Conservation (phyloP, 2,888 invertebrate species). For the Cheilosia variabilis region DNA sequence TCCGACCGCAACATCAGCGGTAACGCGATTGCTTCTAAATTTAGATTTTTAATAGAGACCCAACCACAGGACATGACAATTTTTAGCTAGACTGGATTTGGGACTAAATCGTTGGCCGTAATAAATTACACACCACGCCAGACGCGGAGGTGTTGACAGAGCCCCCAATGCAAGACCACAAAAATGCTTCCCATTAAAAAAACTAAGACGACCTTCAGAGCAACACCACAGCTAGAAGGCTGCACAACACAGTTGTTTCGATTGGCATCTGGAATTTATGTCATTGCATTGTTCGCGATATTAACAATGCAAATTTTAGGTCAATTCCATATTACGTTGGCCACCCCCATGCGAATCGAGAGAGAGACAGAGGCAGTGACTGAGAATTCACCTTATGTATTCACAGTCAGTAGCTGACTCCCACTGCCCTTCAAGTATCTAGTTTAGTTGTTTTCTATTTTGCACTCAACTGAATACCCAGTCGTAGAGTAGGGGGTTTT, state of each 20-base stretch:
- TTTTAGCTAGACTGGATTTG: neutral
- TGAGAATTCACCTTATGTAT: neutral
- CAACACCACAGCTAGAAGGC: neutral
- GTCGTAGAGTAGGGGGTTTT: neutral
- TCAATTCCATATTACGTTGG: conserved; percentile 43
- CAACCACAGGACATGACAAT: conserved; percentile 2
- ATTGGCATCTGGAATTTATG: conserved; percentile 43
- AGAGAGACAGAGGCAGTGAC: neutral
- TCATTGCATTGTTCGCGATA: conserved; percentile 41
- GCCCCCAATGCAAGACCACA: neutral
- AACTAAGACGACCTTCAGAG: conserved; percentile 22
- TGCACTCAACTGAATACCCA: neutral
- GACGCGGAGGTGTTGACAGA: neutral
- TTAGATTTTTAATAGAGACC: conserved; percentile 2
- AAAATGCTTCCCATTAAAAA: conserved; percentile 1
- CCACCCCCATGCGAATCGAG: conserved; percentile 1
- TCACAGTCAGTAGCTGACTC: neutral
- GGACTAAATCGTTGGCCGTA: neutral
- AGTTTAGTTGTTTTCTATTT: conserved; percentile 11
- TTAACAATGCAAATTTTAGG: conserved; percentile 40
- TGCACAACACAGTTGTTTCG: neutral
- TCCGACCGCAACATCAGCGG: neutral
- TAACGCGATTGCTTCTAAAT: neutral
- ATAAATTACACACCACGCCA: neutral
- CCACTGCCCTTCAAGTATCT: conserved; percentile 34